Base-by-base conservation (phyloP, 1,140 invertebrate genomes). In the Phortica variegata region DNA sequence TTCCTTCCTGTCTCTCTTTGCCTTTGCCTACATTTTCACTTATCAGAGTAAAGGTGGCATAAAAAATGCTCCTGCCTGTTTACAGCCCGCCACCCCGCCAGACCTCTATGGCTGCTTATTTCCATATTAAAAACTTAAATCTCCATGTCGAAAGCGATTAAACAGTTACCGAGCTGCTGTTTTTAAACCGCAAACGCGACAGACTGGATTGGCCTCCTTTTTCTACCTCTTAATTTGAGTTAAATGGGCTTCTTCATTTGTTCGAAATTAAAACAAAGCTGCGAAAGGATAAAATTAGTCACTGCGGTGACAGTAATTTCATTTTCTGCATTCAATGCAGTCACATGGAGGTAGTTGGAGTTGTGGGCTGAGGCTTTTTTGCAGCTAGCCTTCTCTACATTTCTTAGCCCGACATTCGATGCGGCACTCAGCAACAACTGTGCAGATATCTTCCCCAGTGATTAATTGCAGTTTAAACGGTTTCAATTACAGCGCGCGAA, bases 381-480 rank as follows among this genome's bases (percentile, higher is more conserved):
- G 17, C 20, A 10, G 23, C 10, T 26, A 6, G 23, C 5, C 10
- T 26, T 9, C 7, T 51, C 19, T 54, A 23, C 29, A 1, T 7
- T 29, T 29, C 26, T 40, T 12, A 38, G 16, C 43, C 12, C 33
- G 19, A 26, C 40, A 68, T 69, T 68, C 58, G 63, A 50, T 56
- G 65, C 60, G 63, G 54, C 65, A 69, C 58, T 70, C 65, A 58
- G 61, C 65, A 65, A 69, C 65, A 69, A 70, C 61, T 69, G 65
- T 65, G 65, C 65, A 65, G 51, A 61, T 60, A 55, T 66, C 60
- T 52, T 36, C 49, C 41, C 57, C 42, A 37, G 57, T 71, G 66
- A 71, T 71, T 71, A 71, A 71, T 71, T 65, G 66, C 62, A 68
- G 63, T 71, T 71, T 71, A 71, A 71, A 71, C 62, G 66, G 62